phyloP scores from a whole-genome alignment of 2,113 vertebrate species.

The Connochaetes taurinus region DNA sequence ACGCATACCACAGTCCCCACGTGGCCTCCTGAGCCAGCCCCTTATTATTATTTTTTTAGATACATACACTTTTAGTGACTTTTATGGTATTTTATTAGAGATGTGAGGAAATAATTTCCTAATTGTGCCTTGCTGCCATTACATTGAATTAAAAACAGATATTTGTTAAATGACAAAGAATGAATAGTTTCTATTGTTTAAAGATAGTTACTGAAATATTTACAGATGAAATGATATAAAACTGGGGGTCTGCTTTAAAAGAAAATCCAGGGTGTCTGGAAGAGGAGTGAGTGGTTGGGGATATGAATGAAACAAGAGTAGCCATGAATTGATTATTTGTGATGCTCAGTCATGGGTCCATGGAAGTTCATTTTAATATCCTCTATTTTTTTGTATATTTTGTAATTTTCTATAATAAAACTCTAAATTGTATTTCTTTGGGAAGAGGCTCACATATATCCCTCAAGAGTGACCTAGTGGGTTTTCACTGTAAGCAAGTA shows the following conservation, averaged over 20 bases:
- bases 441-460: not conserved
- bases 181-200: not conserved
- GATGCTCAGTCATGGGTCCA: not conserved
- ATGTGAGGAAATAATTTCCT: not conserved
- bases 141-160: not conserved
- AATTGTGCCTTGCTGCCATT: not conserved
- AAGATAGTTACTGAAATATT: not conserved
- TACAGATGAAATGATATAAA: not conserved
- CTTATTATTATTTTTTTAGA: slow-evolving; percentile 31
- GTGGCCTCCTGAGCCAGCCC: not conserved
- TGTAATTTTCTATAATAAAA: not conserved
- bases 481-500: not conserved
- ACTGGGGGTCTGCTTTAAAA: not conserved
- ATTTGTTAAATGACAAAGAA: not conserved
- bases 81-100: slow-evolving; percentile 31
- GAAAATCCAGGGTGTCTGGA: not conserved
- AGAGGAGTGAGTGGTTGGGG: not conserved
- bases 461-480: not conserved
- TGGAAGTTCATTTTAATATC: not conserved
- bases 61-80: slow-evolving; percentile 56
- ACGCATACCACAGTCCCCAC: slow-evolving; percentile 50
- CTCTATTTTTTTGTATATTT: not conserved
- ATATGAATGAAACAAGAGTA: not conserved
- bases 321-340: not conserved
- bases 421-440: not conserved